Evolutionary conservation across 2,888 invertebrate genomes (phyloP).

Genomic region (Asteroscopus sphinx): DNA sequence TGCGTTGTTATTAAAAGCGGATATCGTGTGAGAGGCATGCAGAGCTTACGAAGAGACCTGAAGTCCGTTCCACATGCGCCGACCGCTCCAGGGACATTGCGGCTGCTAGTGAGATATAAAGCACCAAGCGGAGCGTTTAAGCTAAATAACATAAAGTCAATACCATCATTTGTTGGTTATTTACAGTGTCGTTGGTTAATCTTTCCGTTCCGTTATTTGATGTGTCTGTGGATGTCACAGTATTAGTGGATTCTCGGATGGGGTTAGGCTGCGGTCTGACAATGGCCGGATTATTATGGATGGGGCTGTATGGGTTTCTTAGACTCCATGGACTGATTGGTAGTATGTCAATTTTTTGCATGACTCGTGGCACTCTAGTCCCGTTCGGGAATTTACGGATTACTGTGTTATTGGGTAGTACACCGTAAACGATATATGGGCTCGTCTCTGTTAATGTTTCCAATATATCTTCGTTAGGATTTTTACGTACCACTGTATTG

Average conservation of each 20-base stretch:
- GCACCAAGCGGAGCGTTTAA: constrained; percentile 85
- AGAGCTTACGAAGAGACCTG: constrained; percentile 69
- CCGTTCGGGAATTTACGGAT: constrained; percentile 95
- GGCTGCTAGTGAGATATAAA: constrained; percentile 70
- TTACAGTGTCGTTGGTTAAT: constrained; percentile 89
- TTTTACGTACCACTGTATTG: constrained; percentile 94
- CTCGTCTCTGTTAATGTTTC: constrained; percentile 92
- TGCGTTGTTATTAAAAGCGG: constrained; percentile 74
- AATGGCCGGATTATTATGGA: constrained; percentile 89
- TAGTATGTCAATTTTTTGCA: constrained; percentile 90
- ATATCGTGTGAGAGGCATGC: constrained; percentile 78
- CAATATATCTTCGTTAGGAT: constrained; percentile 91
- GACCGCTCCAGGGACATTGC: constrained; percentile 60
- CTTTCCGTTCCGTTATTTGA: constrained; percentile 90
- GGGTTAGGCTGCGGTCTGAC: constrained; percentile 89
- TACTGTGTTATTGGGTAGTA: constrained; percentile 94
- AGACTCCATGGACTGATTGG: constrained; percentile 90
- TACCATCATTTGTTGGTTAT: constrained; percentile 89
- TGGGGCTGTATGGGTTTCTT: constrained; percentile 90
- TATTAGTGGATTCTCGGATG: constrained; percentile 92
- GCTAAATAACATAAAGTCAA: constrained; percentile 87
- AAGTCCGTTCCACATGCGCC: constrained; percentile 66
- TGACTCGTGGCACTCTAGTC: constrained; percentile 92
- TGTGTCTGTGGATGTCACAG: constrained; percentile 89
- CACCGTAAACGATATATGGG: constrained; percentile 93